Evolutionary conservation across 2,888 invertebrate genomes (phyloP).

Genomic region (Synanthedon tipuliformis): DNA sequence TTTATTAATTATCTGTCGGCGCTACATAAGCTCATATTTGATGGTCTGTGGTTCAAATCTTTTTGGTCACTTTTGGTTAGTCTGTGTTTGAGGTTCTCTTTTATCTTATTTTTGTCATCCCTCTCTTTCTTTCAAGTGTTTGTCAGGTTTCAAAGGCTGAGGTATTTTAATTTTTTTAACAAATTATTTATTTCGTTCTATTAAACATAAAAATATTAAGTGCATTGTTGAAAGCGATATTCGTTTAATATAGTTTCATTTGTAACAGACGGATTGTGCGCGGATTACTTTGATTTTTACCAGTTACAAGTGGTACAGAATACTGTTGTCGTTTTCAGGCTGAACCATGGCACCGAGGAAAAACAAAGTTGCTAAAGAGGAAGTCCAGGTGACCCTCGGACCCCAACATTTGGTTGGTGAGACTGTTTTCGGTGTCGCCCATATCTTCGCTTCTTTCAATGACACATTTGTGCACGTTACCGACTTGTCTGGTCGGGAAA

Average conservation of each 20-base stretch:
- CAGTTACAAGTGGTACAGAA: slow-evolving; percentile 52
- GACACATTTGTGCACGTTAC: slow-evolving; percentile 99
- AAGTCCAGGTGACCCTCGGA: slow-evolving; percentile 94
- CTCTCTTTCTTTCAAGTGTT: slow-evolving; percentile 47
- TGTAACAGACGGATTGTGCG: slow-evolving; percentile 15
- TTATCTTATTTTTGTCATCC: no score
- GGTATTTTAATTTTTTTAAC: slow-evolving; percentile 40
- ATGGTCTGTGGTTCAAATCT: no score
- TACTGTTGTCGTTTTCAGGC: slow-evolving; percentile 60
- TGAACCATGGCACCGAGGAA: slow-evolving; percentile 94
- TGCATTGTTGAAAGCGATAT: slow-evolving; percentile 25
- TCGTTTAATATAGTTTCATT: slow-evolving; percentile 6
- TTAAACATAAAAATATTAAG: slow-evolving; percentile 14
- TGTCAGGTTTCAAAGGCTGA: slow-evolving; percentile 65
- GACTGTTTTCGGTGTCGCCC: slow-evolving; percentile 98
- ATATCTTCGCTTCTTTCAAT: slow-evolving; percentile 99
- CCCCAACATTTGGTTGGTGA: slow-evolving; percentile 98
- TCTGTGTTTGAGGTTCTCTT: no score
- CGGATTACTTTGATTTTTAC: slow-evolving; percentile 49
- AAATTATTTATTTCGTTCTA: slow-evolving; percentile 11
- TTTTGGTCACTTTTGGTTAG: no score
- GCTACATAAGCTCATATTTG: no score
- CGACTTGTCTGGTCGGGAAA: slow-evolving; percentile 97
- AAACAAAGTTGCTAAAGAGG: slow-evolving; percentile 96
- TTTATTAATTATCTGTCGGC: no score